Base-by-base conservation (phyloP, 2,113 vertebrate genomes). In the Tricholaema leucomelas region DNA sequence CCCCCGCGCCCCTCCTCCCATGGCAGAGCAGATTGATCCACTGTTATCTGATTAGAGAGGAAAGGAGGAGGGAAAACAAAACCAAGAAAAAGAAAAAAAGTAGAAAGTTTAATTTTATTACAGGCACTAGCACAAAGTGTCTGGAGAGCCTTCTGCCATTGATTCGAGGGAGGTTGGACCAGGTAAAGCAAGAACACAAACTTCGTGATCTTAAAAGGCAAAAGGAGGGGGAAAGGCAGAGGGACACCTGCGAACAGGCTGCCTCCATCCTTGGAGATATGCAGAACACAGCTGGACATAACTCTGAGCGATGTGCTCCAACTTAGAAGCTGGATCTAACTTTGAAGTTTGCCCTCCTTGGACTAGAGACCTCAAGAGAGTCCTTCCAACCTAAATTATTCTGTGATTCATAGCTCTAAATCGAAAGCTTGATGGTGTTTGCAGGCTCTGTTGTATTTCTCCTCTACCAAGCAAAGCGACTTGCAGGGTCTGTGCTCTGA, bases 41-140 rank as follows among this genome's bases (percentile, higher is more conserved):
- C 78, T 27, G 81, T 96, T 96, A 97, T 97, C 97, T 97, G 87
- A 96, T 95, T 95, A 93, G 88, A 87, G 93, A 87, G 85, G 78
- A 84, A 86, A 94, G 87, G 86, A 93, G 63, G 74, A 95, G 83
- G 85, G 92, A 91, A 96, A 95, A 94, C 87, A 94, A 96, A 94
- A 94, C 73, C 27, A 2, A 72, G 54, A 5, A 35, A 42, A 28
- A 93, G 42, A 70, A 50, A 71, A 93, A 42, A 70, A 52, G 63
- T 76, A 71, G 55, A 93, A 50, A 52, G 74, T 36, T 88, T 97
- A 96, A 97, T 94, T 96, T 95, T 95, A 94, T 97, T 96, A 97
- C 88, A 91, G 78, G 81, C 93, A 93, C 67, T 83, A 70, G 80
- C 0, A 6, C 74, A 82, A 92, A 94, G 55, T 73, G 56, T 91